Percentiles rank a stretch among this genome's conserved stretches.
phyloP scores from a whole-genome alignment of 2,888 invertebrate species.

The Hydropsyche betteni region DNA sequence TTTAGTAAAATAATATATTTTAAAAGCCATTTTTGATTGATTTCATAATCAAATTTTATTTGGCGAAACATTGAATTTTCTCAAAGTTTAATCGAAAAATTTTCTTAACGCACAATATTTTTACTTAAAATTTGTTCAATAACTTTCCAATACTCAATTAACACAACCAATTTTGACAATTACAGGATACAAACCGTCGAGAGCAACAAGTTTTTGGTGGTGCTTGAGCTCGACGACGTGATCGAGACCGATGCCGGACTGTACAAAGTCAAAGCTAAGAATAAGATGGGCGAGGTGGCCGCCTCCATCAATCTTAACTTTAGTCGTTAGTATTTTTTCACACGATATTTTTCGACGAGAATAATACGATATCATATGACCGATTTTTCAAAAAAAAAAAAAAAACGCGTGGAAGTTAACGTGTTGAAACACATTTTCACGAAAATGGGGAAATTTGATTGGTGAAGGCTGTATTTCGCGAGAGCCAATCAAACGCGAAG shows the following conservation, averaged over 20 bases:
- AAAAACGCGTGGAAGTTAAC: too few relatives aligned
- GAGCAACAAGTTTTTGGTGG: constrained; percentile 88
- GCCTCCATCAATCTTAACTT: constrained; percentile 97
- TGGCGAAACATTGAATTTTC: too few relatives aligned
- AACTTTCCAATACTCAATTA: too few relatives aligned
- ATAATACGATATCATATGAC: background rate
- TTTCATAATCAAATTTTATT: too few relatives aligned
- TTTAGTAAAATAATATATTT: too few relatives aligned
- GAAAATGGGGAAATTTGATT: background rate
- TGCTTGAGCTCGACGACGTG: constrained; percentile 94
- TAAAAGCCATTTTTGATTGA: too few relatives aligned
- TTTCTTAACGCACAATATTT: too few relatives aligned
- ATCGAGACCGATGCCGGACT: constrained; percentile 95
- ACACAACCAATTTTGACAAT: background rate
- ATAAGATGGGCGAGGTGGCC: constrained; percentile 96
- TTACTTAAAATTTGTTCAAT: too few relatives aligned
- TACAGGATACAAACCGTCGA: constrained; percentile 81
- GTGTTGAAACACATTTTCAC: too few relatives aligned
- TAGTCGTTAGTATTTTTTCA: constrained; percentile 82
- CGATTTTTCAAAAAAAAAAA: too few relatives aligned
- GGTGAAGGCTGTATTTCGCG: constrained; percentile 12
- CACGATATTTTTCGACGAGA: background rate
- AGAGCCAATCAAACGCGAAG: background rate
- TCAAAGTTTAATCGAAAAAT: too few relatives aligned
- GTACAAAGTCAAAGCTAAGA: constrained; percentile 96